Evolutionary conservation across 2,888 invertebrate genomes (phyloP).

Genomic region (Leptothorax acervorum): DNA sequence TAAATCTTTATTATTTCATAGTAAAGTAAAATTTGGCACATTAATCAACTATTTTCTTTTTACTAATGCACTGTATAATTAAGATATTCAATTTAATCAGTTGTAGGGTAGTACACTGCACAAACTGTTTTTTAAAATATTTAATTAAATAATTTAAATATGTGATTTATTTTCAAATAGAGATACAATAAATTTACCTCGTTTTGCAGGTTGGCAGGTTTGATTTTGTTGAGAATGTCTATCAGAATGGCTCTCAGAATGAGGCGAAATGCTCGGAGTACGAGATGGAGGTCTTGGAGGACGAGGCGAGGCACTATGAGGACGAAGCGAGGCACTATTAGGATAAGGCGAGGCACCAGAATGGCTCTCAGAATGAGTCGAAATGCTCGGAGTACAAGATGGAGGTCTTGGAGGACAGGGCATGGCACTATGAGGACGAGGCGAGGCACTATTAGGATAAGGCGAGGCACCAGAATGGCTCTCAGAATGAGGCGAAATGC

Average conservation of each 20-base stretch:
- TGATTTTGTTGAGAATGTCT: neutral
- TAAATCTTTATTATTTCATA: neutral
- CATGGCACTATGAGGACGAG: neutral
- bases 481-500: neutral
- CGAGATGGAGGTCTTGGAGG: no score
- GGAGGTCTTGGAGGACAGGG: no score
- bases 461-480: neutral
- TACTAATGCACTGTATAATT: neutral
- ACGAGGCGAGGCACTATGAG: no score
- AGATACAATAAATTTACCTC: neutral
- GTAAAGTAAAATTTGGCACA: no score
- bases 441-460: neutral
- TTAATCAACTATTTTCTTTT: neutral
- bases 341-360: no score
- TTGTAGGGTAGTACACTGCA: neutral
- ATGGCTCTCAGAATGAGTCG: no score
- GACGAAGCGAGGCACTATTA: no score
- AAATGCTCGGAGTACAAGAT: no score
- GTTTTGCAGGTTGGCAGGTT: neutral
- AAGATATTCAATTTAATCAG: neutral
- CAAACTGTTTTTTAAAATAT: neutral
- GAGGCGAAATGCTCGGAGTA: no score
- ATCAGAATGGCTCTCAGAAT: neutral
- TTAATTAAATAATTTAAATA: neutral
- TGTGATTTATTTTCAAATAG: neutral